Evolutionary conservation across 1,140 invertebrate species (phyloP).

Genomic region (Mycetomoellerius zeteki): DNA sequence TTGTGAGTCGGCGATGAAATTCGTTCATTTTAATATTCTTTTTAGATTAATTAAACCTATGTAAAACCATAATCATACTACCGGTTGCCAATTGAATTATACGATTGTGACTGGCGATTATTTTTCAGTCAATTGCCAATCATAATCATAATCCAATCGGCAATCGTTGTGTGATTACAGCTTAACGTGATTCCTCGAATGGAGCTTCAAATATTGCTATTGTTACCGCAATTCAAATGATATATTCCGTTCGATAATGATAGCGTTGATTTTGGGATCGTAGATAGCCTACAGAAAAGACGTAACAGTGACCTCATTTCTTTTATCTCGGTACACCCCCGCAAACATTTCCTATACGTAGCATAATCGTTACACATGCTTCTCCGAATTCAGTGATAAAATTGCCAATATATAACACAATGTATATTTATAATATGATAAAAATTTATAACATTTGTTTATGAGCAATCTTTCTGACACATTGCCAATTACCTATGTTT

Average conservation of each 20-base stretch:
- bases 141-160: too few relatives aligned
- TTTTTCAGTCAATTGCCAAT: too few relatives aligned
- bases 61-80: not conserved
- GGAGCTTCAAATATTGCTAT: slow-evolving; percentile 19
- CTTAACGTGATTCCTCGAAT: not conserved
- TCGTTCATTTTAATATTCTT: not conserved
- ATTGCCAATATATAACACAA: slow-evolving; percentile 24
- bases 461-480: not conserved
- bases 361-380: slow-evolving; percentile 24
- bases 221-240: slow-evolving; percentile 25
- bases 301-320: slow-evolving; percentile 48
- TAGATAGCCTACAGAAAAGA: slow-evolving; percentile 38
- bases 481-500: slow-evolving; percentile 28
- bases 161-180: too few relatives aligned
- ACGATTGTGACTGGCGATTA: too few relatives aligned
- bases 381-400: slow-evolving; percentile 44
- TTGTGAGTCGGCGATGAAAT: not conserved
- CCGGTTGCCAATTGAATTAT: too few relatives aligned
- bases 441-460: slow-evolving; percentile 27
- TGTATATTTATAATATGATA: slow-evolving; percentile 34
- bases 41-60: not conserved
- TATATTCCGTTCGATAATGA: slow-evolving; percentile 61
- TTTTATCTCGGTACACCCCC: slow-evolving; percentile 51
- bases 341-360: slow-evolving; percentile 24
- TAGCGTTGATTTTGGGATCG: slow-evolving; percentile 52